Base-by-base conservation (phyloP, 2,113 vertebrate species). In the Onychostoma macrolepis region DNA sequence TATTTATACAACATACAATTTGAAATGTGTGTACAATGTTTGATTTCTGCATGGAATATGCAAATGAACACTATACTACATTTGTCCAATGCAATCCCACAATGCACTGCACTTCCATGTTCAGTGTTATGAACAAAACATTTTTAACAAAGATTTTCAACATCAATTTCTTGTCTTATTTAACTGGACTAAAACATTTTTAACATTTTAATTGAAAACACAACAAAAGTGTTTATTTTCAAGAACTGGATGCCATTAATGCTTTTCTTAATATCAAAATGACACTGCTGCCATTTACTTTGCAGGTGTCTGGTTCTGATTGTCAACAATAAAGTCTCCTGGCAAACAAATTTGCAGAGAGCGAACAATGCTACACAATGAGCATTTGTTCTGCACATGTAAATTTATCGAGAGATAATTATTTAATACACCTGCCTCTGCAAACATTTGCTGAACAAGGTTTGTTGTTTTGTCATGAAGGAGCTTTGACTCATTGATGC, bases 1-100 rank as follows among this genome's bases (percentile, higher is more conserved):
- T 61, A 1, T n/a, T 61, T n/a, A n/a, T 65, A 10, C n/a, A 11
- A 1, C 26, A 26, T 11, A 63, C 4, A 26, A 4, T 48, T 4
- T 4, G 45, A 48, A 48, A 15, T 13, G 12, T 48, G 36, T 4
- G 2, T 9, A 43, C 0, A 0, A 9, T 72, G 69, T 61, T 9
- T 36, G 26, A 58, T 71, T 72, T 87, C 53, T 24, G 30, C 38
- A 36, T 36, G 58, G 58, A 79, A n/a, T 36, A 79, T 79, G 19
- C 24, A 50, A 26, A 79, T 30, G 26, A 45, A 12, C 6, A 38
- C 36, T 6, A 0, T 17, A 8, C 13, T 17, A 3, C 28, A 1
- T 67, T 33, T 67, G 6, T 30, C 6, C 12, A 33, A 33, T 19
- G 15, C 28, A 69, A 69, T 69, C 28, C 65, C 28, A 69, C 13